Percentiles rank a stretch among this genome's conserved stretches.
Evolutionary conservation across 1,140 invertebrate species (phyloP).

Genomic region (Bombus huntii): DNA sequence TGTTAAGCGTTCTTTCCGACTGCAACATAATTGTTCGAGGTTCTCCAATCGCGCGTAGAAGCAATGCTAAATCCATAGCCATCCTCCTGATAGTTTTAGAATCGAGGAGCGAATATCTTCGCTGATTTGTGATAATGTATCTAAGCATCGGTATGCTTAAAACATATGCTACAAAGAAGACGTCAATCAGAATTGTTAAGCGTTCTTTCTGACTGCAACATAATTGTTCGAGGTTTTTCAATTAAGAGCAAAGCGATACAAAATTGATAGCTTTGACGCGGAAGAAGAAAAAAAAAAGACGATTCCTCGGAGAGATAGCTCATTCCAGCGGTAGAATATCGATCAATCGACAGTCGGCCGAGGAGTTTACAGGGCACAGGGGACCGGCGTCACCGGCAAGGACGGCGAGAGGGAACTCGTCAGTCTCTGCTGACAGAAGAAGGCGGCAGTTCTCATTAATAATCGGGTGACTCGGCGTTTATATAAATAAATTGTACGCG

Average conservation of each 20-base stretch:
- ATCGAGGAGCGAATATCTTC: no score
- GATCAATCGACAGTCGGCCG: constrained; percentile 48
- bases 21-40: no score
- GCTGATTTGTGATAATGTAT: no score
- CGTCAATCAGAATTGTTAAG: no score
- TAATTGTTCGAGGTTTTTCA: not conserved
- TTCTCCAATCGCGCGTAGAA: no score
- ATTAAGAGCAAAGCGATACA: not conserved
- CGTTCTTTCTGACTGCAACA: no score
- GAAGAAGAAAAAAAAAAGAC: not conserved
- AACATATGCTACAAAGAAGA: no score
- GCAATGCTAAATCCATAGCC: no score
- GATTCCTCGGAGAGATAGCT: not conserved
- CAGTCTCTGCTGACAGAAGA: constrained; percentile 54
- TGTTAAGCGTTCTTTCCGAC: no score
- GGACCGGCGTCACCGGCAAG: constrained; percentile 12
- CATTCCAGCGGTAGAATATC: constrained; percentile 34
- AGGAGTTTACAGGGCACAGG: constrained; percentile 28
- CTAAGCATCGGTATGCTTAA: no score
- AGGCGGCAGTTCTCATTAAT: constrained; percentile 73
- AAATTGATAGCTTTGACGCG: not conserved
- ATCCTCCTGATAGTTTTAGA: no score
- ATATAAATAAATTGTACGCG: constrained; percentile 75
- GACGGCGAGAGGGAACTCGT: constrained; percentile 53
- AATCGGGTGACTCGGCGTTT: constrained; percentile 75